phyloP scores from a whole-genome alignment of 2,797 vertebrate genomes.

The Pseudochromis fuscus region DNA sequence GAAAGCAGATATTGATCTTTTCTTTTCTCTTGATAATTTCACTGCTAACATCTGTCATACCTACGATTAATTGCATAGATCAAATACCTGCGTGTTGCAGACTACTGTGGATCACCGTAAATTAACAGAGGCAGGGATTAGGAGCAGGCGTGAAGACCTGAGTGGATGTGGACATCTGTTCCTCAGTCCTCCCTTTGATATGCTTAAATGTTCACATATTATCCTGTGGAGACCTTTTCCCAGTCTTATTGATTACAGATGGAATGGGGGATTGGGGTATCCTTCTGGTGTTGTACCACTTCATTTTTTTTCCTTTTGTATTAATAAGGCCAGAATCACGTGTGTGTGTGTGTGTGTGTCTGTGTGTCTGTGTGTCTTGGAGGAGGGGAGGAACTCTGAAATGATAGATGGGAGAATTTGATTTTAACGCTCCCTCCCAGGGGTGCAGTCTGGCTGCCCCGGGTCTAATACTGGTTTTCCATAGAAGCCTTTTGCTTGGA shows the following conservation, averaged over 20 bases:
- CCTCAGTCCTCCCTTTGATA: constrained; percentile 67
- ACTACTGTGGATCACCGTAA: constrained; percentile 10
- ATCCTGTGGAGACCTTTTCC: constrained; percentile 41
- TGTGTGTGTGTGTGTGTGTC: no score
- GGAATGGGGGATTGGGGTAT: constrained; percentile 35
- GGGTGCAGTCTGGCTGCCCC: constrained; percentile 62
- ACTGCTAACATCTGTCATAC: neutral
- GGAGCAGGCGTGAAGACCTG: constrained; percentile 15
- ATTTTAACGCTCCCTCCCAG: constrained; percentile 66
- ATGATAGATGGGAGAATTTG: constrained; percentile 70
- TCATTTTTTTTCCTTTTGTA: constrained; percentile 17
- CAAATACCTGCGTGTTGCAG: constrained; percentile 5
- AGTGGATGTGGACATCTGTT: constrained; percentile 66
- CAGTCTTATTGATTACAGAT: constrained; percentile 58
- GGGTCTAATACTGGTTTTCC: constrained; percentile 38
- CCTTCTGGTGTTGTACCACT: constrained; percentile 33
- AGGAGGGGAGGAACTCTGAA: constrained; percentile 51
- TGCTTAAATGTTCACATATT: constrained; percentile 60
- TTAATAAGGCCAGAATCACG: constrained; percentile 40
- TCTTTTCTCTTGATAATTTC: neutral
- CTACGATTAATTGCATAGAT: constrained; percentile 23
- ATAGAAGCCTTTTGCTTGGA: constrained; percentile 20
- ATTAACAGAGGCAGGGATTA: constrained; percentile 35
- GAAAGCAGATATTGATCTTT: neutral
- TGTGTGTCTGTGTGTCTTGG: no score